A percentile compares a stretch with the other conserved stretches of the same genome.
These are phyloP conservation scores for Nipponia nippon DNA, from an alignment of 2,113 vertebrate species.

Conservation along the genomic window DNA sequence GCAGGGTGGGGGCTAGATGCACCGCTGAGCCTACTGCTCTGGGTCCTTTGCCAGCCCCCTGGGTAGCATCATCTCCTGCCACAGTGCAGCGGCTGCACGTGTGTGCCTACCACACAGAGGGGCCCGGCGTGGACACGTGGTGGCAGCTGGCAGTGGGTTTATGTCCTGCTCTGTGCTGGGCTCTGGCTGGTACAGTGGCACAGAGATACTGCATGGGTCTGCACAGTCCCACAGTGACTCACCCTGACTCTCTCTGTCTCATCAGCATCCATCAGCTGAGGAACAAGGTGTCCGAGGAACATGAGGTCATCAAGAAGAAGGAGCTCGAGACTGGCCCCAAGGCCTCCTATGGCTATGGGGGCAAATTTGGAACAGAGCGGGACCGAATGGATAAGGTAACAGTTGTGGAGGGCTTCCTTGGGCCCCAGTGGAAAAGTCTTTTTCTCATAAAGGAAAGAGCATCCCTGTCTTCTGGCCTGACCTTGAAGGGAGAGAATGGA, in stretches of 20 bases:
- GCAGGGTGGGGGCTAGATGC: background rate
- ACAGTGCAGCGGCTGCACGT: rapidly evolving
- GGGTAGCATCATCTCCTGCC: too few relatives aligned
- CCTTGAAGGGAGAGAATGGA: background rate
- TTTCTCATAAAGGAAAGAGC: background rate
- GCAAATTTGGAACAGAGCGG: conserved; percentile 90
- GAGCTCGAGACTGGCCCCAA: conserved; percentile 83
- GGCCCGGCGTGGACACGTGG: rapidly evolving
- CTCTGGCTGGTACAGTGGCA: background rate
- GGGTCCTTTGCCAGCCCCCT: too few relatives aligned
- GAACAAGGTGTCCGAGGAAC: conserved; percentile 85
- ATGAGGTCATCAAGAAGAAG: conserved; percentile 86
- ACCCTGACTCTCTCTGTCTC: background rate
- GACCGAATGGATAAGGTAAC: conserved; percentile 95
- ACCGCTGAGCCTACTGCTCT: rapidly evolving
- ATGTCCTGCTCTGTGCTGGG: background rate
- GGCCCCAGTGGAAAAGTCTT: background rate
- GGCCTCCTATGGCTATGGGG: conserved; percentile 94
- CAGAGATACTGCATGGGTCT: background rate
- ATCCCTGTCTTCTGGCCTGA: background rate
- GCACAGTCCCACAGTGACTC: background rate
- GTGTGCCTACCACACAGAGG: background rate
- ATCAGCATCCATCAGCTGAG: conserved; percentile 87
- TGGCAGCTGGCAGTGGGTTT: background rate
- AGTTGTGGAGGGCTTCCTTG: background rate